Evolutionary conservation across 2,888 invertebrate species (phyloP).

Genomic region (Cheilosia impressa): DNA sequence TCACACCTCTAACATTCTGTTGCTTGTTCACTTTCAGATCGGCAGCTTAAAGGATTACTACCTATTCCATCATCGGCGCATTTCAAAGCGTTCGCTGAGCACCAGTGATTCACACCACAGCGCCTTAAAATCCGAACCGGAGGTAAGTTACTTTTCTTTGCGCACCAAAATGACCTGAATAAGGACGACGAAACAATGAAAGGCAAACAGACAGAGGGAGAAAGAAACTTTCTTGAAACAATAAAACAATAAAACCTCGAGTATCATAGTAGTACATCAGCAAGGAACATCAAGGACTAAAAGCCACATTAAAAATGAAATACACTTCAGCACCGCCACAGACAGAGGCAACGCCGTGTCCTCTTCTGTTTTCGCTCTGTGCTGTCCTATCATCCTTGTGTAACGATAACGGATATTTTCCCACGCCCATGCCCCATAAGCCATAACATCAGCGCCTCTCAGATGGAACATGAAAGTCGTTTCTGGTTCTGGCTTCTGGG

Average conservation of each 20-base stretch:
- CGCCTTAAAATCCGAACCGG: constrained; percentile 90
- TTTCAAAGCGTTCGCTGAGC: constrained; percentile 93
- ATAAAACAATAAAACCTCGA: constrained; percentile 50
- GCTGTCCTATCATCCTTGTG: constrained; percentile 26
- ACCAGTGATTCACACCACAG: constrained; percentile 91
- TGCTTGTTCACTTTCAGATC: constrained; percentile 87
- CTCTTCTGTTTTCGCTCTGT: neutral
- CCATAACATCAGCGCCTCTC: constrained; percentile 1
- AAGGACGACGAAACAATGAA: neutral
- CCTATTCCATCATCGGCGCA: constrained; percentile 92
- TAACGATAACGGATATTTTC: constrained; percentile 49
- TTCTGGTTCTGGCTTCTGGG: neutral
- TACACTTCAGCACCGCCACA: constrained; percentile 28
- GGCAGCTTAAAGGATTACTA: constrained; percentile 94
- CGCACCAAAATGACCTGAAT: constrained; percentile 4
- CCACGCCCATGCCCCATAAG: constrained; percentile 4
- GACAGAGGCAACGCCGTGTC: constrained; percentile 4
- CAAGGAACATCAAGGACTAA: constrained; percentile 48
- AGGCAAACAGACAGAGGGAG: neutral
- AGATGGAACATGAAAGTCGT: neutral
- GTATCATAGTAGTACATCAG: constrained; percentile 34
- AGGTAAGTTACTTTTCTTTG: constrained; percentile 85
- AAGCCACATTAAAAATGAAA: constrained; percentile 67
- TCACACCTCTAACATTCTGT: neutral
- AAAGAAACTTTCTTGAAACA: constrained; percentile 29